Evolutionary conservation across 1,140 invertebrate species (phyloP), one percentile per base, ranked within the genome.

Genomic region (Adelges cooleyi): DNA sequence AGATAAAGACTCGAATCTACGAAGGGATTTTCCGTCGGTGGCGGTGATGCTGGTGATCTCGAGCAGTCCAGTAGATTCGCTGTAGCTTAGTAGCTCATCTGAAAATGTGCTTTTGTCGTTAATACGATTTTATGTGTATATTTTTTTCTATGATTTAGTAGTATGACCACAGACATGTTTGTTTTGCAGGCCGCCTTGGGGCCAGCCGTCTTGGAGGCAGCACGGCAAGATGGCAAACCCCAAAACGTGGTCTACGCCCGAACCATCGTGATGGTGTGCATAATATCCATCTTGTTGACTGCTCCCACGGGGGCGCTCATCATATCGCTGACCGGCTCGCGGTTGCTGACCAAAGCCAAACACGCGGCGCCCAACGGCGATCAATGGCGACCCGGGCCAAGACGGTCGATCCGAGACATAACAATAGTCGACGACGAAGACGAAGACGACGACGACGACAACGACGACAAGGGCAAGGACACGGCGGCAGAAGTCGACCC

Each of bases 231-330:
- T 5, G 68, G 73, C 4, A 72, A 73, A 10, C 53, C 62, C 0
- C 53, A 72, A 0, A 77, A 82, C 33, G 69, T 74, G 23, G 68
- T 71, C 0, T 81, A 80, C 70, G 84, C 81, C 0, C 77, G 83
- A 65, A 82, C 75, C 8, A 78, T 88, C 3, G 75, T 88, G 46
- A 86, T 83, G 33, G 75, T 87, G 11, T 87, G 85, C 72, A 86
- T 95, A 6, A 76, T 96, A 66, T 90, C 89, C n/a, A 96, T 97
- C 56, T 77, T 96, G 1, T 75, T 95, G 46, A 95, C 92, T 0
- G 93, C 93, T 0, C 94, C 93, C 0, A 76, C 91, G 2, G 92
- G 92, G 0, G 90, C 92, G 18, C 86, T 92, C 46, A 75, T 92
- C n/a, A 94, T 95, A 66, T 85, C 86, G 0, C 70, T 94, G 1